phyloP scores from a whole-genome alignment of 2,113 vertebrate species.

The Daboia siamensis region DNA sequence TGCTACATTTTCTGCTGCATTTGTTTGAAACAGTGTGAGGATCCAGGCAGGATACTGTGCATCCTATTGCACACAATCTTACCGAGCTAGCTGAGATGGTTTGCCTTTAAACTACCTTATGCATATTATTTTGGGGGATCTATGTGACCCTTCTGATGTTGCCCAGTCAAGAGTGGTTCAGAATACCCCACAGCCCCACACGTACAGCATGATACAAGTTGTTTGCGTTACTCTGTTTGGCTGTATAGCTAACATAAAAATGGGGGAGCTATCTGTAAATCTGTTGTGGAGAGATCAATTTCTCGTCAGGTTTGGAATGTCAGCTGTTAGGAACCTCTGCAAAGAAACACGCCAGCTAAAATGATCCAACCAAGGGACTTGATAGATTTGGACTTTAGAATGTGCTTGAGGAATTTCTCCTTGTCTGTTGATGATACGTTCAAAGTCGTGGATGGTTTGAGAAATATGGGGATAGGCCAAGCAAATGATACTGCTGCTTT shows the following conservation, averaged over 20 bases:
- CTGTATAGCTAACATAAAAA: neutral
- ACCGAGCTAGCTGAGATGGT: neutral
- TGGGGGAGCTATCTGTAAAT: neutral
- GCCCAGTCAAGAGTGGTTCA: neutral
- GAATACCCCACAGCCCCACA: neutral
- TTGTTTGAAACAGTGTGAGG: neutral
- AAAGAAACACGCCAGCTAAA: neutral
- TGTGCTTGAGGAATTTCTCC: neutral
- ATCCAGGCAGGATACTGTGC: neutral
- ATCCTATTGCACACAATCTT: neutral
- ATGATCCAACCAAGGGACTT: neutral
- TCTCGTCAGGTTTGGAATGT: neutral
- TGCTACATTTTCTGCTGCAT: neutral
- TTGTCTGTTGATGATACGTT: neutral
- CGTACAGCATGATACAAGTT: neutral
- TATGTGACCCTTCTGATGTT: neutral
- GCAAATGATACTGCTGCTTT: neutral
- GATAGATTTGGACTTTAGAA: neutral
- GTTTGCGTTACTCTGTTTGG: neutral
- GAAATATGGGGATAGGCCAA: neutral
- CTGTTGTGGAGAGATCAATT: neutral
- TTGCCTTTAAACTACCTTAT: neutral
- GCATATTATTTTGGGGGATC: neutral
- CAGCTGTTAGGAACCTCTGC: neutral
- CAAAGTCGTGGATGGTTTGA: neutral